phyloP scores from a whole-genome alignment of 2,797 vertebrate species.

The Galaxias olidus region DNA sequence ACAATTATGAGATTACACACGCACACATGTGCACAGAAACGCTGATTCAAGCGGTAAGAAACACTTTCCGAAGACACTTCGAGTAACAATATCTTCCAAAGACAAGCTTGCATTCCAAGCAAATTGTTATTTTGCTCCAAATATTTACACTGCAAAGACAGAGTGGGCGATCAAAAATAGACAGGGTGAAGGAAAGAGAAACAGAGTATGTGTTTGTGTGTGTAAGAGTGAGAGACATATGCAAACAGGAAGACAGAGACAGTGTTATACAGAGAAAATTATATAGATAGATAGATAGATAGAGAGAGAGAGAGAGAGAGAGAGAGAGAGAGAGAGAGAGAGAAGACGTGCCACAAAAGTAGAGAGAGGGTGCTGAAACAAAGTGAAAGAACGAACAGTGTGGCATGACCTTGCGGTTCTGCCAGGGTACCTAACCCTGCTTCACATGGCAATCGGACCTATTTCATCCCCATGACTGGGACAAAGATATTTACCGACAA shows the following conservation, averaged over 20 bases:
- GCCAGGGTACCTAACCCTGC: conserved; percentile 49
- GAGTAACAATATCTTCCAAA: conserved; percentile 47
- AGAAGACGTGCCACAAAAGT: conserved; percentile 31
- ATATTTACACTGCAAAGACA: conserved; percentile 37
- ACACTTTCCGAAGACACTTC: conserved; percentile 39
- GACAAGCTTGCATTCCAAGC: conserved; percentile 50
- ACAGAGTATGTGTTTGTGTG: conserved; percentile 29
- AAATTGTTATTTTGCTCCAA: conserved; percentile 58
- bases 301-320: conserved; percentile 7
- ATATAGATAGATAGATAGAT: conserved; percentile 16
- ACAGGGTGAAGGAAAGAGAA: neutral
- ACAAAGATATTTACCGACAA: conserved; percentile 73
- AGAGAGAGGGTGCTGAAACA: conserved; percentile 23
- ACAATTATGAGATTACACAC: conserved; percentile 68
- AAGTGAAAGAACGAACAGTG: too few relatives aligned
- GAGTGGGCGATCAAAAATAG: conserved; percentile 41
- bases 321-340: neutral
- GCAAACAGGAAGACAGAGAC: too few relatives aligned
- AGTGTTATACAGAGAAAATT: neutral
- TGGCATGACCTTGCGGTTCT: conserved; percentile 43
- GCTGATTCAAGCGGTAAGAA: conserved; percentile 7
- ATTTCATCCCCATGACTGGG: conserved; percentile 74
- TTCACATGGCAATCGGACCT: conserved; percentile 49
- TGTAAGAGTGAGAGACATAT: neutral
- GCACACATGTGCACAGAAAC: conserved; percentile 47